These are phyloP conservation scores for Pteromalus puparum DNA, from an alignment of 1,140 invertebrate species.

Conservation along the genomic window DNA sequence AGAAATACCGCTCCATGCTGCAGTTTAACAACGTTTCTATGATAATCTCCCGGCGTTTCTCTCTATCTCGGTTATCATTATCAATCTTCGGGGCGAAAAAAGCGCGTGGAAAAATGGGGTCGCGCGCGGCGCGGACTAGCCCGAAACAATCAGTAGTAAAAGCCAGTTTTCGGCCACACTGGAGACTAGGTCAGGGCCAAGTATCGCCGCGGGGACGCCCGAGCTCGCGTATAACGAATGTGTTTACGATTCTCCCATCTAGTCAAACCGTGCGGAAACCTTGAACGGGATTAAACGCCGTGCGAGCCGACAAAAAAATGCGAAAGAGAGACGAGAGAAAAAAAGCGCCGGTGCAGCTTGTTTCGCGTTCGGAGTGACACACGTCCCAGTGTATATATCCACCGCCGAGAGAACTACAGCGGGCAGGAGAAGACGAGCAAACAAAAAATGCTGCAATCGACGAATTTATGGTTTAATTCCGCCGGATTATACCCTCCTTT, in stretches of 20 bases:
- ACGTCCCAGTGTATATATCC: neutral
- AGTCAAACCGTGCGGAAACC: neutral
- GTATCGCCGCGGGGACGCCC: neutral
- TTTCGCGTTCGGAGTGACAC: neutral
- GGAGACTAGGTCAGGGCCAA: constrained; percentile 34
- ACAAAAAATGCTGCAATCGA: neutral
- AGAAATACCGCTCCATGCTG: neutral
- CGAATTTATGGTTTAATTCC: constrained; percentile 31
- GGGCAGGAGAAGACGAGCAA: neutral
- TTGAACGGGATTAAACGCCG: neutral
- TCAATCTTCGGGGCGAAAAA: neutral
- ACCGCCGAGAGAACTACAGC: neutral
- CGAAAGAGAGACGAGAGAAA: neutral
- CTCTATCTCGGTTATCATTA: neutral
- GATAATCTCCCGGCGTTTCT: neutral
- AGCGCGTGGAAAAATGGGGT: neutral
- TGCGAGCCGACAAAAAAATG: neutral
- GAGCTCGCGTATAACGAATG: constrained; percentile 8
- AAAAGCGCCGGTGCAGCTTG: neutral
- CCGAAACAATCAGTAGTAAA: constrained; percentile 29
- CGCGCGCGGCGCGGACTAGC: too few species aligned
- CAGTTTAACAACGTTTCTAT: neutral
- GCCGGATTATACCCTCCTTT: neutral
- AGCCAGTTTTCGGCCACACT: neutral
- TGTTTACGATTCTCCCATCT: neutral